phyloP scores from a whole-genome alignment of 2,797 vertebrate species.

The Apodemus agrarius region DNA sequence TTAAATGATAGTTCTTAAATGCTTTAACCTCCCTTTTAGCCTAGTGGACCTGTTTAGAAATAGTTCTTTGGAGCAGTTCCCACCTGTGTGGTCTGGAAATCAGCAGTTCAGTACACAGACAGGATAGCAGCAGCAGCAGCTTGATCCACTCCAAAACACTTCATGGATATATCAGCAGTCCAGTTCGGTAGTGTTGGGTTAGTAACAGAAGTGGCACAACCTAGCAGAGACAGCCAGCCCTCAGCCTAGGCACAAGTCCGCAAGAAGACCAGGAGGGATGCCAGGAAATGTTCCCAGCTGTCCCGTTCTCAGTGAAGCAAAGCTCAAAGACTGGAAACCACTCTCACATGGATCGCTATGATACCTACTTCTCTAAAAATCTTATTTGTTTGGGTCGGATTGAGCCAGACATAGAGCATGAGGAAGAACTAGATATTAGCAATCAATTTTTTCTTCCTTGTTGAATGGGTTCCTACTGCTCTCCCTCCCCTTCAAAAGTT shows the following conservation, averaged over 20 bases:
- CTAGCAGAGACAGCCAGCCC: not conserved
- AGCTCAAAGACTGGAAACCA: not conserved
- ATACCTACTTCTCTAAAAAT: not conserved
- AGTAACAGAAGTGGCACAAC: not conserved
- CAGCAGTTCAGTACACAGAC: not conserved
- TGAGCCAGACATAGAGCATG: not conserved
- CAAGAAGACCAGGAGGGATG: not conserved
- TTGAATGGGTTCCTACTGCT: not conserved
- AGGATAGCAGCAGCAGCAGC: not conserved
- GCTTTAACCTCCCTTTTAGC: not conserved
- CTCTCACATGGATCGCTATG: not conserved
- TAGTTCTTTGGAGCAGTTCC: not conserved
- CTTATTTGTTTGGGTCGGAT: conserved; percentile 7
- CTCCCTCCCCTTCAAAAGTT: not conserved
- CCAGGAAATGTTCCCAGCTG: not conserved
- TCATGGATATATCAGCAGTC: not conserved
- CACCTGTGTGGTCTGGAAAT: not conserved
- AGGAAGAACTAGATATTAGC: not conserved
- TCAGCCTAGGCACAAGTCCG: not conserved
- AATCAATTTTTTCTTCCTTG: not conserved
- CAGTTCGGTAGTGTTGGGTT: not conserved
- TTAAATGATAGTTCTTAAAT: not conserved
- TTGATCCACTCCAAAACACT: not conserved
- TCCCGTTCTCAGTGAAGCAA: not conserved
- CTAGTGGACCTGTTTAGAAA: not conserved